Base-by-base conservation (phyloP, 2,888 invertebrate species). In the Torymus aiolomorphi region DNA sequence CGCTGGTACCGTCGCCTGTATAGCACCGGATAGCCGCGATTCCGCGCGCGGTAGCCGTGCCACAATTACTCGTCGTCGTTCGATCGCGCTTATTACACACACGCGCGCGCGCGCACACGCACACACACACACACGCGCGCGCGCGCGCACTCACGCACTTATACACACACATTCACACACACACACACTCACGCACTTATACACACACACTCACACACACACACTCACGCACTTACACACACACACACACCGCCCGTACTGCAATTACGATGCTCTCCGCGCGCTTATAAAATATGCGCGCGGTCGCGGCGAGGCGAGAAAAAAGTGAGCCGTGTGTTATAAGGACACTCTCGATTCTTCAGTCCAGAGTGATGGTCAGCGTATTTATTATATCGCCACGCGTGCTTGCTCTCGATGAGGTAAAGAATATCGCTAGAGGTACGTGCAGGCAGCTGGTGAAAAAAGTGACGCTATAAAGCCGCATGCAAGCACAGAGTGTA, bases 1-100 rank as follows among this genome's bases (percentile, higher is more conserved):
- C 52, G 11, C n/a, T n/a, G 18, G 31, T 8, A 16, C 57, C n/a
- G 31, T 42, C 20, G 54, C 18, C 73, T 2, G 54, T 24, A 54
- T 62, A 51, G 16, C 11, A 52, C 18, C 59, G 18, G 66, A 63
- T 63, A 16, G 10, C 49, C 42, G 10, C 11, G 2, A 24, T 59
- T 51, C 16, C 59, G 18, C 14, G 20, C 54, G 67, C 67, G 67
- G 67, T 67, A 67, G 67, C 67, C 51, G 10, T 20, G 63, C 42
- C 65, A 62, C 74, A 74, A 74, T 74, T 74, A 74, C 74, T 63
- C 31, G 14, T 56, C 65, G 74, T 74, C 75, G 77, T 59, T 56
- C 57, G 57, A 49, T 66, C 65, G 57, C 16, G 24, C 24, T 75
- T 65, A 63, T 63, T 73, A 54, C 63, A 66, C 10, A 62, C 56